A percentile compares a stretch with the other conserved stretches of the same genome.
phyloP scores from a whole-genome alignment of 2,888 invertebrate species.

The Conops quadrifasciatus region DNA sequence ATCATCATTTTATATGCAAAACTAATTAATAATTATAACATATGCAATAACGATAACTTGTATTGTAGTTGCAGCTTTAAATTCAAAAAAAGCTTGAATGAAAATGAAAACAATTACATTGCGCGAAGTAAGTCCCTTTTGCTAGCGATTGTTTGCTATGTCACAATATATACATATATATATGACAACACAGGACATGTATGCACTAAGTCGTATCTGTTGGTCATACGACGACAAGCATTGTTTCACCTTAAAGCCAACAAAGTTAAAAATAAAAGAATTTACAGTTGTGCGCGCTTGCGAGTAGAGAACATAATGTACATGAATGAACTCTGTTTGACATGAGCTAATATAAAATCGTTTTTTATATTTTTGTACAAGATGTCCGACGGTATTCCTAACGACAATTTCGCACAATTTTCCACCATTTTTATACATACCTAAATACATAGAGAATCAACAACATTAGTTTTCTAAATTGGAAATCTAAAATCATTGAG shows the following conservation, averaged over 20 bases:
- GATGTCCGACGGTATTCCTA: constrained; percentile 40
- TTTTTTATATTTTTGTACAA: constrained; percentile 32
- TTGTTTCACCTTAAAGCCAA: background rate
- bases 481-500: constrained; percentile 32
- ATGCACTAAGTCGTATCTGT: too few species aligned
- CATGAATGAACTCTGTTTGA: constrained; percentile 22
- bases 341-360: constrained; percentile 13
- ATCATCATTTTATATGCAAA: constrained; percentile 34
- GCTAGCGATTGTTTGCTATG: background rate
- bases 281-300: background rate
- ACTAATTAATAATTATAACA: constrained; percentile 33
- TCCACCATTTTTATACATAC: constrained; percentile 41
- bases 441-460: constrained; percentile 48
- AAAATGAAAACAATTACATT: constrained; percentile 9
- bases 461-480: constrained; percentile 51
- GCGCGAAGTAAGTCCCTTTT: constrained; percentile 19
- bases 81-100: constrained; percentile 37
- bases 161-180: too few species aligned
- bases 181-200: too few species aligned
- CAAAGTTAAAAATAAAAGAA: background rate
- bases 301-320: background rate
- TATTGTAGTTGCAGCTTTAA: constrained; percentile 38
- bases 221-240: too few species aligned
- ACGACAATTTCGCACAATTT: constrained; percentile 43
- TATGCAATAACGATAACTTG: constrained; percentile 41